Evolutionary conservation across 2,888 invertebrate species (phyloP).

Genomic region (Athalia rosae): DNA sequence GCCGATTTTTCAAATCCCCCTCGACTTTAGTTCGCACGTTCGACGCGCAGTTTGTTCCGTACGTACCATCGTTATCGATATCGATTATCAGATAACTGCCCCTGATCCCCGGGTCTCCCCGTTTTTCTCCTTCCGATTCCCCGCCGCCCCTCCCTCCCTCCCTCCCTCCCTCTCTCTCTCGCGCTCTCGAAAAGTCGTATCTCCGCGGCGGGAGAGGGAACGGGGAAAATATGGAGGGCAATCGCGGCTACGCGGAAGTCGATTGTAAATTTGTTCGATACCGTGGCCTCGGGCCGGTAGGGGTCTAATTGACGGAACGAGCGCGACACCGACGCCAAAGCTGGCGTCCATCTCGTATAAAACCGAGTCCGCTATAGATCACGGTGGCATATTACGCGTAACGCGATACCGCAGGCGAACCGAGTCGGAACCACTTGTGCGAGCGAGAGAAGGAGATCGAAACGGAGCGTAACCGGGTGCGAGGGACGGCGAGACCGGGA

Average conservation of each 20-base stretch:
- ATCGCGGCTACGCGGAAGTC: conserved; percentile 24
- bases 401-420: conserved; percentile 66
- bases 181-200: not conserved
- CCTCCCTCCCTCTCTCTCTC: too few relatives aligned
- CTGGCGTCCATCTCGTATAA: conserved; percentile 42
- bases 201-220: not conserved
- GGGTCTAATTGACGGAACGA: conserved; percentile 42
- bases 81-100: too few relatives aligned
- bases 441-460: conserved; percentile 53
- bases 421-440: conserved; percentile 63
- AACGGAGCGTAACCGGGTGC: conserved; percentile 42
- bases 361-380: conserved; percentile 55
- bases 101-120: too few relatives aligned
- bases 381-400: conserved; percentile 67
- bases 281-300: not conserved
- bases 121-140: too few relatives aligned
- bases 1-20: too few relatives aligned
- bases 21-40: too few relatives aligned
- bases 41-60: too few relatives aligned
- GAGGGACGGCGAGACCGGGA: conserved; percentile 42
- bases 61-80: too few relatives aligned
- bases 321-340: conserved; percentile 15
- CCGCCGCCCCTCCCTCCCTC: too few relatives aligned
- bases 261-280: conserved; percentile 26
- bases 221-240: not conserved